These are phyloP conservation scores for Solenopsis invicta DNA, from an alignment of 1,140 invertebrate genomes.

Conservation along the genomic window DNA sequence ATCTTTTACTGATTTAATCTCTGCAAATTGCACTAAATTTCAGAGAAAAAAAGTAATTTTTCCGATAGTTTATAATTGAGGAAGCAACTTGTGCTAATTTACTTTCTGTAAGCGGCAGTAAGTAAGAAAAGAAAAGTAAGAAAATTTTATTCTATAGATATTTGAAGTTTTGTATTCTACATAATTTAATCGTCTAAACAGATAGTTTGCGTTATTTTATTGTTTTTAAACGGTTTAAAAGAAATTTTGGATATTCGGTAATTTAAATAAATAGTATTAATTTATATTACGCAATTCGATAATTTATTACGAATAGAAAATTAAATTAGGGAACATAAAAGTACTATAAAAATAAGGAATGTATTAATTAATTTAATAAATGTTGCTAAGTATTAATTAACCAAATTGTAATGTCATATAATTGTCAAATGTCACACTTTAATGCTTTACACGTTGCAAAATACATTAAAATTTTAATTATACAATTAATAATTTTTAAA, in stretches of 20 bases:
- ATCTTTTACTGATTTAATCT: not conserved
- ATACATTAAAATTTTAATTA: slow-evolving; percentile 16
- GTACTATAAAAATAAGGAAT: not conserved
- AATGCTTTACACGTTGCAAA: not conserved
- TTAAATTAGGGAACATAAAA: not conserved
- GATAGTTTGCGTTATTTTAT: not conserved
- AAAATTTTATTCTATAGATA: not conserved
- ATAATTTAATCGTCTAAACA: not conserved
- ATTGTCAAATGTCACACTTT: not conserved
- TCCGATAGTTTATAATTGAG: not conserved
- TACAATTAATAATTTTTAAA: not conserved
- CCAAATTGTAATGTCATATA: not conserved
- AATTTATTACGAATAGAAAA: not conserved
- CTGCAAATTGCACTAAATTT: not conserved
- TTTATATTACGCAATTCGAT: not conserved
- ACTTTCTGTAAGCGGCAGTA: not conserved
- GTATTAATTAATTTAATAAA: not conserved
- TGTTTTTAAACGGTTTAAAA: not conserved
- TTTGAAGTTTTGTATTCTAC: not conserved
- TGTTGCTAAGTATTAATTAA: not conserved
- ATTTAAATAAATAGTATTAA: slow-evolving; percentile 2
- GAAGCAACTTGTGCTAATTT: not conserved
- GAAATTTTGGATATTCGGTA: not conserved
- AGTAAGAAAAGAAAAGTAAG: not conserved
- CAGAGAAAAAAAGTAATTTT: not conserved